Evolutionary conservation across 2,888 invertebrate species (phyloP), one percentile per base, ranked within the genome.

Genomic region (Phortica okadai): DNA sequence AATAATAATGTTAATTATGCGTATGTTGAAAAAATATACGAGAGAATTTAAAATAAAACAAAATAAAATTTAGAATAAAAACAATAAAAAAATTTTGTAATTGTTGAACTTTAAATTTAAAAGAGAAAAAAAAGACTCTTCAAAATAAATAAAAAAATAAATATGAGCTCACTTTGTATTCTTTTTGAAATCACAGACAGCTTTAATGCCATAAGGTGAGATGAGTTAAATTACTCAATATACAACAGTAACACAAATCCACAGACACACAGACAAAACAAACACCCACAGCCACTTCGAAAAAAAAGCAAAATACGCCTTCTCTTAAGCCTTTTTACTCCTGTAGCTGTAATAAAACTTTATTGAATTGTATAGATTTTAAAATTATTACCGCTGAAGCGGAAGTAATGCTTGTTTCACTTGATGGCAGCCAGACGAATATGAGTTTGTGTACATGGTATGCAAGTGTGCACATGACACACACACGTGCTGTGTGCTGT

Each of bases 341-440:
- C 78, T 75, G 79, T 83, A 78, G 79, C 82, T 82, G 84, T 89
- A 90, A 90, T 90, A 90, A 90, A 90, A 90, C 88, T 90, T 90
- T 90, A 90, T 90, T 90, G 90, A 90, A 90, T 90, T 90, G 90
- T 87, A 90, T 89, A 86, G 89, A 90, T 90, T 90, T 89, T 84
- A 88, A 90, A 90, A 90, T 90, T 88, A 90, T 90, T 89, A 90
- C 86, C 84, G 83, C 81, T 87, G 86, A 88, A 86, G 84, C 88
- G 88, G 88, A 90, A 90, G 89, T 85, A 89, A 89, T 88, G 84
- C 74, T 33, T 56, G 70, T 69, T 74, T 73, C 54, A 50, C 75
- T 73, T 75, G 74, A 67, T 59, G 76, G 44, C 76, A 69, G 67
- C 67, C 74, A 45, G 25, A 45, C 59, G 54, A 77, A 78, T 75